phyloP scores from a whole-genome alignment of 1,140 invertebrate species.

The Dreissena rostriformis region DNA sequence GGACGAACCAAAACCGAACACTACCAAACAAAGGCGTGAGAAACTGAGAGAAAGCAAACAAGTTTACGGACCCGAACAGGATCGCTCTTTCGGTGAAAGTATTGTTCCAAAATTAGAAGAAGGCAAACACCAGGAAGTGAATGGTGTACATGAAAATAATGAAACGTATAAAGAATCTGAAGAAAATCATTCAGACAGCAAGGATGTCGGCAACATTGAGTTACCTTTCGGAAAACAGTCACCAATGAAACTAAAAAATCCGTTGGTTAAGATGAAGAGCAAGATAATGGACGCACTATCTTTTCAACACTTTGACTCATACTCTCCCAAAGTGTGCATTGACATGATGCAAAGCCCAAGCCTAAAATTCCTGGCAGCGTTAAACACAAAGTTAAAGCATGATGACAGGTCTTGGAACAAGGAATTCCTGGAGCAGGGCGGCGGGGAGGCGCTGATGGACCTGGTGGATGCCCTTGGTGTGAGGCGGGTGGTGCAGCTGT shows the following conservation, averaged over 20 bases:
- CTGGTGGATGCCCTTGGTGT: slow-evolving; percentile 80
- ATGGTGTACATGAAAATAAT: not conserved
- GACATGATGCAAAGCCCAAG: slow-evolving; percentile 77
- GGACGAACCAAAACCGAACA: no score
- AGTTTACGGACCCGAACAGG: no score
- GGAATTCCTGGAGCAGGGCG: slow-evolving; percentile 82
- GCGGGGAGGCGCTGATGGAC: slow-evolving; percentile 82
- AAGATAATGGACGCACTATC: slow-evolving; percentile 38
- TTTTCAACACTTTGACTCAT: slow-evolving; percentile 65
- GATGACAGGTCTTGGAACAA: no score
- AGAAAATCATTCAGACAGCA: no score
- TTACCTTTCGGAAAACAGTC: not conserved
- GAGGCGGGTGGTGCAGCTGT: slow-evolving; percentile 72
- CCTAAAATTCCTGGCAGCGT: slow-evolving; percentile 80
- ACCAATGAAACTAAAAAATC: slow-evolving; percentile 24
- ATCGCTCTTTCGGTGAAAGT: no score
- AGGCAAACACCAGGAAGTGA: not conserved
- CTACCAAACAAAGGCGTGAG: no score
- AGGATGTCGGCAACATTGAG: not conserved
- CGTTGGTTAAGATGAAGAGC: slow-evolving; percentile 36
- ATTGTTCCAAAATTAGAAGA: no score
- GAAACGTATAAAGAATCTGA: not conserved
- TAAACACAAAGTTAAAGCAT: slow-evolving; percentile 80
- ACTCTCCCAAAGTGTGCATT: slow-evolving; percentile 78
- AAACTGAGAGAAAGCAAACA: no score